These are phyloP conservation scores for Cisticola juncidis DNA, from an alignment of 2,113 vertebrate genomes.

Conservation along the genomic window DNA sequence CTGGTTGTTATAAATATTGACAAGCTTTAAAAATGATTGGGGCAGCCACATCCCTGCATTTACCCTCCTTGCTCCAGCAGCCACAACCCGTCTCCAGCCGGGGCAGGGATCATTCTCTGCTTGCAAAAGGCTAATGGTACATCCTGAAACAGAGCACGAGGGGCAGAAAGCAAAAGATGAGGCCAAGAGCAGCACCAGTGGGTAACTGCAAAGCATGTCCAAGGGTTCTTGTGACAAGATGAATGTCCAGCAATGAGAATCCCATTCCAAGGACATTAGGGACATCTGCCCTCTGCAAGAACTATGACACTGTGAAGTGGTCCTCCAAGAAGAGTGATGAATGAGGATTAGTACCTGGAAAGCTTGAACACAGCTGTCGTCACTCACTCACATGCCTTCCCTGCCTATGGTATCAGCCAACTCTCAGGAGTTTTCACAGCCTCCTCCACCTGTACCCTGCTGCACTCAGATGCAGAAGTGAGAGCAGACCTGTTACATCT, in stretches of 20 bases:
- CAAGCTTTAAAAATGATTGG: not conserved
- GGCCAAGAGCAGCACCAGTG: not conserved
- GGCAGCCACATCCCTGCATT: not conserved
- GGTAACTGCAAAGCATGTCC: rapidly evolving
- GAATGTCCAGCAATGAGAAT: not conserved
- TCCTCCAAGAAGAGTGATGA: not conserved
- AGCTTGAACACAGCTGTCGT: not conserved
- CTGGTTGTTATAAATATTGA: not conserved
- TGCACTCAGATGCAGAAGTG: not conserved
- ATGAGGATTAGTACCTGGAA: not conserved
- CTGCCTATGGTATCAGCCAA: rapidly evolving
- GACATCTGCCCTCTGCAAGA: not conserved
- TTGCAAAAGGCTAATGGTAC: rapidly evolving
- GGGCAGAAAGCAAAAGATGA: not conserved
- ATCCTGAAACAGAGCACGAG: not conserved
- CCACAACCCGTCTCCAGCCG: not conserved
- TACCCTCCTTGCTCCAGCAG: not conserved
- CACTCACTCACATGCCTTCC: rapidly evolving
- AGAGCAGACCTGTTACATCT: not conserved
- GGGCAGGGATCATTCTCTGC: not conserved
- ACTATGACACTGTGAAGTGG: not conserved
- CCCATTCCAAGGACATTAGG: not conserved
- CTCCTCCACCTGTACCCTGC: not conserved
- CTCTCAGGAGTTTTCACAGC: not conserved
- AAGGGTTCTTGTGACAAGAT: not conserved